These are phyloP conservation scores for Drosophila histrio DNA, from an alignment of 2,888 invertebrate genomes.

Conservation along the genomic window DNA sequence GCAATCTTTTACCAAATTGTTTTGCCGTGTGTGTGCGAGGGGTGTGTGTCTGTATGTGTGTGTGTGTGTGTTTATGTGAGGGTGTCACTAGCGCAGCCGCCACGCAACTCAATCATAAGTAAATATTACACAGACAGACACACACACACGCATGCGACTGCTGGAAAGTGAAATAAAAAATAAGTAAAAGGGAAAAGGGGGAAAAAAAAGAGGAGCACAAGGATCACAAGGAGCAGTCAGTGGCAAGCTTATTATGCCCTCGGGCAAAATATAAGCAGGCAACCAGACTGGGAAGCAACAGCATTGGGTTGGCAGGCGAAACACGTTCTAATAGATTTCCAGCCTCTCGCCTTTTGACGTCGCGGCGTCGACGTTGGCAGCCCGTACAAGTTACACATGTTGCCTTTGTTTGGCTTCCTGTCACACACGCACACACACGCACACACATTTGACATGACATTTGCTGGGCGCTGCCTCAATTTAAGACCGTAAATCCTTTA, in stretches of 20 bases:
- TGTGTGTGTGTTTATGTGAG: constrained; percentile 25
- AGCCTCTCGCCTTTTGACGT: constrained; percentile 73
- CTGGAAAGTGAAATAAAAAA: constrained; percentile 38
- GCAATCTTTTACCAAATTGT: constrained; percentile 80
- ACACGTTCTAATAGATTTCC: constrained; percentile 81
- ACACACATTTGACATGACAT: constrained; percentile 66
- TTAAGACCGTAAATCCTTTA: constrained; percentile 80
- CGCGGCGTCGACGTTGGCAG: constrained; percentile 42
- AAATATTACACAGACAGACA: constrained; percentile 66
- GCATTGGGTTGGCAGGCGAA: constrained; percentile 71
- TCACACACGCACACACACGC: constrained; percentile 47
- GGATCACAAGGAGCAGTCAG: constrained; percentile 38
- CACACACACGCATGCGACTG: constrained; percentile 55
- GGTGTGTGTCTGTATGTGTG: constrained; percentile 24
- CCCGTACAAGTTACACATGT: constrained; percentile 77
- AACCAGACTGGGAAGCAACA: constrained; percentile 37
- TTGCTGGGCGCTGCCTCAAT: constrained; percentile 59
- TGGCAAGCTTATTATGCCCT: constrained; percentile 82
- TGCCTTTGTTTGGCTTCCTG: constrained; percentile 82
- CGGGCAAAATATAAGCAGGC: constrained; percentile 79
- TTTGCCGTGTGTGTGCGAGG: constrained; percentile 41
- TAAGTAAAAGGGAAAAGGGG: neutral
- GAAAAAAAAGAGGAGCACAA: neutral
- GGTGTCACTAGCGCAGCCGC: constrained; percentile 58
- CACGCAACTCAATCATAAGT: constrained; percentile 80